phyloP scores from a whole-genome alignment of 2,113 vertebrate genomes.

The Sorex araneus region DNA sequence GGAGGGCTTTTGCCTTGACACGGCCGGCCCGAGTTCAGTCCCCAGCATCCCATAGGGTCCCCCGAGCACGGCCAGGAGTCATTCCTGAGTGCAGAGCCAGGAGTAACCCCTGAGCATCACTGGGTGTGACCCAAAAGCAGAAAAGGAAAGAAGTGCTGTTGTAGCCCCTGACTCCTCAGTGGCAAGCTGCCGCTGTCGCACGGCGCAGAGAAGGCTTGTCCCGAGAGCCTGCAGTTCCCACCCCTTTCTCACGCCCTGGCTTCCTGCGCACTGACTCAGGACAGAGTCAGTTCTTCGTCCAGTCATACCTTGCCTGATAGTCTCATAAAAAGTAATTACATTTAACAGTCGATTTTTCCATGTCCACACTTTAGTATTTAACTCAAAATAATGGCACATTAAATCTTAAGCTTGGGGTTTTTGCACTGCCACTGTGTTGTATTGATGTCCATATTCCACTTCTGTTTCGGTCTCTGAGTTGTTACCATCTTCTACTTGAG shows the following conservation, averaged over 20 bases:
- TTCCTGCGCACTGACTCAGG: slow-evolving; percentile 67
- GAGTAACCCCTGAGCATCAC: too few species aligned
- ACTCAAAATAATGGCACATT: slow-evolving; percentile 60
- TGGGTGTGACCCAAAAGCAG: too few species aligned
- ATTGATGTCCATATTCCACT: slow-evolving; percentile 40
- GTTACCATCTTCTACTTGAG: slow-evolving; percentile 28
- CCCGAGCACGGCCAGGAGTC: too few species aligned
- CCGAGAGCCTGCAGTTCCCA: slow-evolving; percentile 34
- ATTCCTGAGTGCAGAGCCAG: too few species aligned
- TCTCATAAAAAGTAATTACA: slow-evolving; percentile 42
- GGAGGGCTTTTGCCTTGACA: too few species aligned
- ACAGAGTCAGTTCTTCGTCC: slow-evolving; percentile 65
- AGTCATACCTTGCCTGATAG: slow-evolving; percentile 43
- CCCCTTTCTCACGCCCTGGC: slow-evolving; percentile 52
- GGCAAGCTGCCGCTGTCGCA: background rate
- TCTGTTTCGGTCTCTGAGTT: slow-evolving; percentile 18
- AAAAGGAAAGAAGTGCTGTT: too few species aligned
- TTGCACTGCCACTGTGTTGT: slow-evolving; percentile 55
- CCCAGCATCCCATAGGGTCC: too few species aligned
- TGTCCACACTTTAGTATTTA: slow-evolving; percentile 57
- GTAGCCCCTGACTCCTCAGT: background rate
- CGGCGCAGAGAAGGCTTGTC: slow-evolving; percentile 21
- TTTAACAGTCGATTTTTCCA: background rate
- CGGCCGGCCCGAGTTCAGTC: too few species aligned
- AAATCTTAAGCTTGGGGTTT: background rate